These are phyloP conservation scores for Platerodrilus igneus DNA, from an alignment of 2,888 invertebrate genomes.

Conservation along the genomic window DNA sequence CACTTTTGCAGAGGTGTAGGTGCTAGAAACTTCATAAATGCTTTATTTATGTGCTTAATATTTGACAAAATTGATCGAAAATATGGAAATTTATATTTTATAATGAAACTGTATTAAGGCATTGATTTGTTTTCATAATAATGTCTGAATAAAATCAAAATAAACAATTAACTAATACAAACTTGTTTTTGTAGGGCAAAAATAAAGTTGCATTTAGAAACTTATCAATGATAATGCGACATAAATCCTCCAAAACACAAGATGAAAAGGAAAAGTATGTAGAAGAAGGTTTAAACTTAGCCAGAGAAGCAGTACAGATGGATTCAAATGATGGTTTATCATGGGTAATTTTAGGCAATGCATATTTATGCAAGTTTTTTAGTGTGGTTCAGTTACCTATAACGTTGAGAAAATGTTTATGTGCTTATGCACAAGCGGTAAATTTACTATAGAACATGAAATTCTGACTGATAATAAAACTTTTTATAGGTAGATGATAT, in stretches of 20 bases:
- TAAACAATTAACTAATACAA: too few relatives aligned
- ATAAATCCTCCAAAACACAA: conserved; percentile 52
- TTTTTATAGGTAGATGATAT: conserved; percentile 61
- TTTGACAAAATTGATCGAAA: too few relatives aligned
- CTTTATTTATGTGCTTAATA: too few relatives aligned
- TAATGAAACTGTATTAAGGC: conserved; percentile 20
- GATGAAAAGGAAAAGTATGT: conserved; percentile 59
- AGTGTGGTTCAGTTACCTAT: conserved; percentile 67
- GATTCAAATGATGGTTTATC: conserved; percentile 76
- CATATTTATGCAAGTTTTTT: conserved; percentile 77
- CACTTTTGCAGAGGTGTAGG: too few relatives aligned
- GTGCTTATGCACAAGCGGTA: conserved; percentile 78
- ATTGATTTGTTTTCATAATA: too few relatives aligned
- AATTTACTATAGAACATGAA: conserved; percentile 37
- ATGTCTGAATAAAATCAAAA: too few relatives aligned
- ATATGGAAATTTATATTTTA: conserved; percentile 20
- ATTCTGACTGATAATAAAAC: conserved; percentile 16
- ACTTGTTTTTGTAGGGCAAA: too few relatives aligned
- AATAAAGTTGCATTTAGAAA: conserved; percentile 74
- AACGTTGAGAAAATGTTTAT: conserved; percentile 66
- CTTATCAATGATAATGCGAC: conserved; percentile 75
- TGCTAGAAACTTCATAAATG: too few relatives aligned
- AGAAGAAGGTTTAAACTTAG: conserved; percentile 67
- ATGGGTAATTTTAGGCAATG: conserved; percentile 82
- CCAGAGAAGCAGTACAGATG: conserved; percentile 75